phyloP scores from a whole-genome alignment of 1,140 invertebrate species.

The Frieseomelitta varia region DNA sequence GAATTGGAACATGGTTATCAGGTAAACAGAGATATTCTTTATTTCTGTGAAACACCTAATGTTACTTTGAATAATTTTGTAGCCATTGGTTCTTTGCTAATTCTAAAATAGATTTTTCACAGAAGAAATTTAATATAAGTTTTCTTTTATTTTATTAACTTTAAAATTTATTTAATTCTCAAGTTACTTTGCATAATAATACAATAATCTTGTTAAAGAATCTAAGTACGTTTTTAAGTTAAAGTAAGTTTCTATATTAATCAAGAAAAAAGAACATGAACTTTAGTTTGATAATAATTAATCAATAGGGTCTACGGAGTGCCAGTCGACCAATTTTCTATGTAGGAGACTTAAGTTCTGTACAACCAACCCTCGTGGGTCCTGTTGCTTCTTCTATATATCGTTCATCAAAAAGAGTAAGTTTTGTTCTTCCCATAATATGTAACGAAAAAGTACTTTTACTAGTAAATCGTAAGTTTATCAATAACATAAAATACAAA shows the following conservation, averaged over 20 bases:
- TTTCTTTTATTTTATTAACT: too few species aligned
- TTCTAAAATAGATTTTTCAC: not conserved
- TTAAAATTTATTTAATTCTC: not conserved
- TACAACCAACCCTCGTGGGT: constrained; percentile 73
- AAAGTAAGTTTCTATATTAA: not conserved
- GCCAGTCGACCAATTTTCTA: constrained; percentile 79
- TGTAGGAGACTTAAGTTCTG: constrained; percentile 77
- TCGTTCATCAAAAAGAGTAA: constrained; percentile 77
- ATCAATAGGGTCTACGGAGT: constrained; percentile 76
- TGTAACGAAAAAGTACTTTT: not conserved
- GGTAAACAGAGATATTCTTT: constrained; percentile 74
- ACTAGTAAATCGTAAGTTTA: not conserved
- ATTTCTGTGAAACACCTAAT: not conserved
- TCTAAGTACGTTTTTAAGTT: not conserved
- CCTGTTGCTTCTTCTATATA: constrained; percentile 74
- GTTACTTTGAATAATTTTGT: not conserved
- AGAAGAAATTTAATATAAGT: not conserved
- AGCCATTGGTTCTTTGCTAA: not conserved
- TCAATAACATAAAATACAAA: not conserved
- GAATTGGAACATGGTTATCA: constrained; percentile 95
- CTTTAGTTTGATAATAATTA: not conserved
- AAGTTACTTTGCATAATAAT: not conserved
- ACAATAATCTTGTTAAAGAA: not conserved
- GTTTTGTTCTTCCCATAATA: constrained; percentile 40
- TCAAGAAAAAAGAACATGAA: not conserved